Percentiles rank a stretch among this genome's conserved stretches.
phyloP scores from a whole-genome alignment of 1,140 invertebrate genomes.

The Patella vulgata region DNA sequence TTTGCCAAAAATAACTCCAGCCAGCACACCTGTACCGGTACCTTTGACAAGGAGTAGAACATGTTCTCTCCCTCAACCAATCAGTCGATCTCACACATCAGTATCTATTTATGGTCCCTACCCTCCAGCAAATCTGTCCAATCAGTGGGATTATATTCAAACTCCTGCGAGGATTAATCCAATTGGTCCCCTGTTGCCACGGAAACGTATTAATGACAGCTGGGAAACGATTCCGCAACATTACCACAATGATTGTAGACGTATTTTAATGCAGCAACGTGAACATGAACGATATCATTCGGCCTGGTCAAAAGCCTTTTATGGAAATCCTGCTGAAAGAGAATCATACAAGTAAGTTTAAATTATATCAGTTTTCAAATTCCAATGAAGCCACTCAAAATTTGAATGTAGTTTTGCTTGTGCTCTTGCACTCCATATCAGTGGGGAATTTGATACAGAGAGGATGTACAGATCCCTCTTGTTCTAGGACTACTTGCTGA shows the following conservation, averaged over 20 bases:
- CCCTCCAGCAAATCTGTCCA: slow-evolving; percentile 53
- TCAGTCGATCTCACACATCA: slow-evolving; percentile 20
- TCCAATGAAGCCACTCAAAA: too few species aligned
- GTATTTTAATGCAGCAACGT: slow-evolving; percentile 57
- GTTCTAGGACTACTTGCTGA: too few species aligned
- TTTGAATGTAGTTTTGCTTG: too few species aligned
- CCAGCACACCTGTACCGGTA: slow-evolving; percentile 45
- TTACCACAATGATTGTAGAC: slow-evolving; percentile 59
- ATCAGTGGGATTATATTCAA: slow-evolving; percentile 45
- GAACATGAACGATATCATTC: slow-evolving; percentile 62
- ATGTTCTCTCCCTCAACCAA: slow-evolving; percentile 8
- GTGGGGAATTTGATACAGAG: too few species aligned
- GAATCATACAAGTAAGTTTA: slow-evolving; percentile 59
- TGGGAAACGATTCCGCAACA: slow-evolving; percentile 63
- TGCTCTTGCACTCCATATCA: too few species aligned
- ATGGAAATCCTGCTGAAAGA: slow-evolving; percentile 61
- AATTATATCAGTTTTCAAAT: too few species aligned
- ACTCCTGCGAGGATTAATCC: slow-evolving; percentile 57
- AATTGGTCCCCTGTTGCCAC: slow-evolving; percentile 53
- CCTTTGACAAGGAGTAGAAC: slow-evolving; percentile 27
- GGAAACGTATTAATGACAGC: slow-evolving; percentile 48
- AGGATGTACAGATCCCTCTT: too few species aligned
- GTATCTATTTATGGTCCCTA: slow-evolving; percentile 50
- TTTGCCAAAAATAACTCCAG: slow-evolving; percentile 40
- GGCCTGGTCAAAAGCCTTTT: slow-evolving; percentile 62